phyloP scores from a whole-genome alignment of 2,797 vertebrate genomes.

The Setipinna tenuifilis region DNA sequence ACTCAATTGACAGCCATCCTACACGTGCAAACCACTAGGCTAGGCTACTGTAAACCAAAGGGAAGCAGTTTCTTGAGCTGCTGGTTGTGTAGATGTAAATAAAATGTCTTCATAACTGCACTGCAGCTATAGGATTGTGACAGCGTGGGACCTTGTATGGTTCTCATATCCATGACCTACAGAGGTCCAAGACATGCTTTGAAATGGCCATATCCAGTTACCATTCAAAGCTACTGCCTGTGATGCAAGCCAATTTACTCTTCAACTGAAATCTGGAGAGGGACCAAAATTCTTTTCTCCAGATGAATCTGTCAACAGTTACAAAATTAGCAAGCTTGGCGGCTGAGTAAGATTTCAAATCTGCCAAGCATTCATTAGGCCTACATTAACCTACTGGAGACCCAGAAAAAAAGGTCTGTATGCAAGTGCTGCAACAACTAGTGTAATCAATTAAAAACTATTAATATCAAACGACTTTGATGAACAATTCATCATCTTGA shows the following conservation, averaged over 20 bases:
- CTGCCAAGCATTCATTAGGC: not conserved
- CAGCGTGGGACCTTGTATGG: not conserved
- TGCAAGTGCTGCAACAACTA: too few relatives aligned
- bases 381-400: not conserved
- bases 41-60: not conserved
- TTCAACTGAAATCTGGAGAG: not conserved
- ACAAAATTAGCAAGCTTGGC: not conserved
- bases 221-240: not conserved
- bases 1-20: not conserved
- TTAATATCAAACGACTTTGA: too few relatives aligned
- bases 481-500: too few relatives aligned
- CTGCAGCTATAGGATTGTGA: not conserved
- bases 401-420: too few relatives aligned
- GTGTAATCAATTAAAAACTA: too few relatives aligned
- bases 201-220: not conserved
- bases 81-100: not conserved
- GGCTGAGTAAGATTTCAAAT: not conserved
- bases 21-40: not conserved
- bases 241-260: not conserved
- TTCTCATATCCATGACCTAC: not conserved
- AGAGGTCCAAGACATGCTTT: not conserved
- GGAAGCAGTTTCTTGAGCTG: not conserved
- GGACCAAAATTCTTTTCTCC: not conserved
- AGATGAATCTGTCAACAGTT: not conserved
- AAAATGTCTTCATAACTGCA: slow-evolving; percentile 13